Percentiles rank a stretch among this genome's conserved stretches.
Evolutionary conservation across 2,113 vertebrate genomes (phyloP).

Genomic region (Gorilla gorilla): DNA sequence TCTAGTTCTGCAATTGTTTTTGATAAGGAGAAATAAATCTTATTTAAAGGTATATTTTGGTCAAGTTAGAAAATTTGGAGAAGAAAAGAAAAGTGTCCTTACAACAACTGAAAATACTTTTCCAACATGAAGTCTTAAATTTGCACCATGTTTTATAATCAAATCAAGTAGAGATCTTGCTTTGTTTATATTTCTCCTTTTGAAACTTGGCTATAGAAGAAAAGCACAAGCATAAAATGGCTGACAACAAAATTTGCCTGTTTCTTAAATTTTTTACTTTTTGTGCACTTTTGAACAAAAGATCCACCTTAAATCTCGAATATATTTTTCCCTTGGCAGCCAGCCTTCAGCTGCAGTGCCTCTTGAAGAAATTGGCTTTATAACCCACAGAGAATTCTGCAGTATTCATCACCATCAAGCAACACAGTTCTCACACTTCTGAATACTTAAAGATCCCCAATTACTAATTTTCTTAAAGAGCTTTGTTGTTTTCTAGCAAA

Average conservation of each 20-base stretch:
- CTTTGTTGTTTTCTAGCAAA: neutral
- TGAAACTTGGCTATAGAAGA: slow-evolving; percentile 19
- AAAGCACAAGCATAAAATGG: slow-evolving; percentile 17
- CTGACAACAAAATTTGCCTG: slow-evolving; percentile 11
- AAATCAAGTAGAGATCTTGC: neutral
- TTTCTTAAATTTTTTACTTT: neutral
- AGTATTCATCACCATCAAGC: neutral
- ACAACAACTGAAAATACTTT: neutral
- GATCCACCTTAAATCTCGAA: neutral
- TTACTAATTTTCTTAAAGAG: slow-evolving; percentile 39
- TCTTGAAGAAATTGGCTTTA: slow-evolving; percentile 63
- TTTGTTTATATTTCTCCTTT: neutral
- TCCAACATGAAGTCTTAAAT: neutral
- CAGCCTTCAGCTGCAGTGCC: slow-evolving; percentile 13
- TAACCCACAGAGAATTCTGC: neutral
- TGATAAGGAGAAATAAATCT: neutral
- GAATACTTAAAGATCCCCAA: neutral
- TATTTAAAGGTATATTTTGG: slow-evolving; percentile 17
- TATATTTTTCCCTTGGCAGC: neutral
- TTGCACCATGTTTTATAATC: neutral
- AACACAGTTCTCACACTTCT: neutral
- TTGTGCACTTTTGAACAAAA: slow-evolving; percentile 23
- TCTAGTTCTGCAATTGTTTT: neutral
- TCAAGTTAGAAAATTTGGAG: neutral
- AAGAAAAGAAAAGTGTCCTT: neutral